Base-by-base conservation (phyloP, 2,797 vertebrate genomes). In the Oophaga sylvatica region DNA sequence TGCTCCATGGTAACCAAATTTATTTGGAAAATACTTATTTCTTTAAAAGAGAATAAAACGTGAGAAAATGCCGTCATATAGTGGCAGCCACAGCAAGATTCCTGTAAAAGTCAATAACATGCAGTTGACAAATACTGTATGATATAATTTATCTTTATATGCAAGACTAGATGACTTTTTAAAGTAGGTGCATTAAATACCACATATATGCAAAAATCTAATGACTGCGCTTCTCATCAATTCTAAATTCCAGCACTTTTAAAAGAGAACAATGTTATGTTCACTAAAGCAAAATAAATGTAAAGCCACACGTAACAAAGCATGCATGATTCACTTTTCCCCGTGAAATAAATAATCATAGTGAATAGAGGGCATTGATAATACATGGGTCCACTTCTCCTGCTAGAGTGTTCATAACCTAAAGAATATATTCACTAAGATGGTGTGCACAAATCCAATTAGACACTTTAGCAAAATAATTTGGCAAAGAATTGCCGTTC, bases 401-500 rank as follows among this genome's bases (percentile, higher is more conserved):
- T 75, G 82, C 81, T 83, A 22, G 53, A 59, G 48, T 73, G 11
- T 83, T 41, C 56, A 12, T 63, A 76, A n/a, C 75, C 31, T 84
- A 84, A 84, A 62, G 70, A 29, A 0, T 31, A 80, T 68, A 86
- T 86, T 86, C 65, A 79, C 29, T 85, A 17, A 17, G 71, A 53
- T 13, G 57, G 41, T 85, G 73, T 79, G n/a, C 76, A 68, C 31
- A 84, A 84, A 85, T 85, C 83, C 83, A 26, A 31, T 77, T 78
- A 31, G 83, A 85, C 83, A 78, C 63, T 35, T 11, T 31, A 65
- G 71, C 29, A 16, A 53, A 85, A 78, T 76, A 84, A 56, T 77
- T 85, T 75, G 70, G 83, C 60, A 67, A 53, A 62, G 17, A 26
- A 85, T 53, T 29, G 31, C 45, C 45, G 63, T 85, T 85, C 75